These are phyloP conservation scores for Eudorcas thomsonii DNA, from an alignment of 2,113 vertebrate genomes.

Conservation along the genomic window DNA sequence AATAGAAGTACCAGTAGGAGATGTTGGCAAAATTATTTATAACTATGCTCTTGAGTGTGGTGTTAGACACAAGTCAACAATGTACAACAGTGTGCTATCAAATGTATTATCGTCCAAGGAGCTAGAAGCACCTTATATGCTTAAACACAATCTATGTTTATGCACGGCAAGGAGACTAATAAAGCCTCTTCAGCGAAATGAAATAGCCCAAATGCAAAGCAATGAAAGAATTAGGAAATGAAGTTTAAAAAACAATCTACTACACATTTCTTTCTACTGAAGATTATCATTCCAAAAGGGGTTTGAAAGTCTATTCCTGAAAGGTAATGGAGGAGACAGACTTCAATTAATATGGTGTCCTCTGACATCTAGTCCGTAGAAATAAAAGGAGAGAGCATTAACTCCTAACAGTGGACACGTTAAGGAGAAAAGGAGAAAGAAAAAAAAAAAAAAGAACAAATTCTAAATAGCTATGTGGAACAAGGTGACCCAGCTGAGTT, in stretches of 20 bases:
- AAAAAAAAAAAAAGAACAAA: constrained; percentile 62
- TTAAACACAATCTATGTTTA: constrained; percentile 29
- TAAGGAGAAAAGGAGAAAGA: constrained; percentile 41
- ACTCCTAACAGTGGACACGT: constrained; percentile 77
- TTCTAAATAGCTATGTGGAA: constrained; percentile 72
- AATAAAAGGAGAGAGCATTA: constrained; percentile 81
- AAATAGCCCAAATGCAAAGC: constrained; percentile 38
- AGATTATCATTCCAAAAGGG: constrained; percentile 71
- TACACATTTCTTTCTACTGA: constrained; percentile 44
- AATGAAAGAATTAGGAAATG: constrained; percentile 39
- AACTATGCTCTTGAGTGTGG: background rate
- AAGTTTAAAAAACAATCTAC: constrained; percentile 43
- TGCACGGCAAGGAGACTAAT: background rate
- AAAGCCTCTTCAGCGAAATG: constrained; percentile 5
- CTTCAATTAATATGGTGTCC: constrained; percentile 78
- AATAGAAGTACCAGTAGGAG: background rate
- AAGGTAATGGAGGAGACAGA: constrained; percentile 71
- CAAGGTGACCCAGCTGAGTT: constrained; percentile 81
- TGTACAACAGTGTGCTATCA: background rate
- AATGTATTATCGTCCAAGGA: constrained; percentile 25
- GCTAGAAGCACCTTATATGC: background rate
- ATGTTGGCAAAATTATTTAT: background rate
- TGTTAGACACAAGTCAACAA: constrained; percentile 13
- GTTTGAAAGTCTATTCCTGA: constrained; percentile 74
- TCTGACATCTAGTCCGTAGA: constrained; percentile 79